Percentiles rank a stretch among this genome's conserved stretches.
phyloP scores from a whole-genome alignment of 2,888 invertebrate species.

The Metacarcinus magister region DNA sequence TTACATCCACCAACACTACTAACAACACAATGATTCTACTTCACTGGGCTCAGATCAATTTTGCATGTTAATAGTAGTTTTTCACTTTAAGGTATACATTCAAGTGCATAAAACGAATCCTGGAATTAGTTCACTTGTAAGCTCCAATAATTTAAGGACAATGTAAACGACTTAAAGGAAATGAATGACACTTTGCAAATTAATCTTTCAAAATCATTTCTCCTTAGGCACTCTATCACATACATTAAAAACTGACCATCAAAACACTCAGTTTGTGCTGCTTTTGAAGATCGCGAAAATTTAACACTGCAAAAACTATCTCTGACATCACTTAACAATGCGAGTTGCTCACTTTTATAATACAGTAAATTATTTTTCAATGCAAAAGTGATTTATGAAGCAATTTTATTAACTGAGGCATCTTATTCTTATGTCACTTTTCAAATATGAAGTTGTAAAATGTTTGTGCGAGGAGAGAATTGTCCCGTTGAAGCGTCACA shows the following conservation, averaged over 20 bases:
- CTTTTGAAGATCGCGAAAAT: slow-evolving; percentile 63
- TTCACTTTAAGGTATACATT: background rate
- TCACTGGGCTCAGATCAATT: background rate
- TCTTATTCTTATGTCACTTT: background rate
- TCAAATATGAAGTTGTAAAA: background rate
- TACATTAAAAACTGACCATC: background rate
- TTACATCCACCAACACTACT: background rate
- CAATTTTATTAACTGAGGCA: background rate
- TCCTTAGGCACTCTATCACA: background rate
- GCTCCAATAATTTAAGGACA: background rate
- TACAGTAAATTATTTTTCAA: slow-evolving; percentile 5
- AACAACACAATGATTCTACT: background rate
- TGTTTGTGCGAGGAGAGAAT: background rate
- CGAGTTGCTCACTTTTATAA: slow-evolving; percentile 76
- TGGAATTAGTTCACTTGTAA: slow-evolving; percentile 30
- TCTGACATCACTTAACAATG: slow-evolving; percentile 77
- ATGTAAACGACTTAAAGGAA: background rate
- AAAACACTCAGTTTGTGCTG: background rate
- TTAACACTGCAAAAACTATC: slow-evolving; percentile 57
- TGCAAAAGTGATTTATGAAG: background rate
- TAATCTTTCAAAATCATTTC: background rate
- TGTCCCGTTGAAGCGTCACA: background rate
- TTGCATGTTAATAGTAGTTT: background rate
- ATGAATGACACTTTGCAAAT: background rate
- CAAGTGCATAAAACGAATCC: background rate